phyloP scores from a whole-genome alignment of 1,140 invertebrate genomes.

The Saccostrea glomerata region DNA sequence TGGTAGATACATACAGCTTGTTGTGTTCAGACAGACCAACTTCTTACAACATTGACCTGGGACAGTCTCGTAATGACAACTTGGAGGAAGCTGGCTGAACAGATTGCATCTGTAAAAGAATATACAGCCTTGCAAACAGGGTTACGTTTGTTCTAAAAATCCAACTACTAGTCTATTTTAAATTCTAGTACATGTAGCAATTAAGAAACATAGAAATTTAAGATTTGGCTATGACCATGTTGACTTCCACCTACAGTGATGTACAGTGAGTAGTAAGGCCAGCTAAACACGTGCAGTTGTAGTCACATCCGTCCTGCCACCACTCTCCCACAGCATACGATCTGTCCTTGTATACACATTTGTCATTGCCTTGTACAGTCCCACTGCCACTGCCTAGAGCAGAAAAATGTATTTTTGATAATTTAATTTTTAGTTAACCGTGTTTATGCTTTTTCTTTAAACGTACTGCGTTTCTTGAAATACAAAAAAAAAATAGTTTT shows the following conservation, averaged over 20 bases:
- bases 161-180: too few relatives aligned
- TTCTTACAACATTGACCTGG: neutral
- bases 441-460: neutral
- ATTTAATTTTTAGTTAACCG: neutral
- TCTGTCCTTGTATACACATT: conserved; percentile 67
- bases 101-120: neutral
- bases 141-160: too few relatives aligned
- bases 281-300: conserved; percentile 61
- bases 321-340: conserved; percentile 60
- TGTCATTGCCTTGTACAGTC: neutral
- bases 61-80: conserved; percentile 4
- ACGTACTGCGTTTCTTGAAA: neutral
- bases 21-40: conserved; percentile 3
- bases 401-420: neutral
- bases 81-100: conserved; percentile 5
- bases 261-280: conserved; percentile 1
- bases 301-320: conserved; percentile 68
- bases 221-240: too few relatives aligned
- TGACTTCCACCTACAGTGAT: neutral
- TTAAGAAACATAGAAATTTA: too few relatives aligned
- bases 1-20: neutral
- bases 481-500: neutral
- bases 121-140: too few relatives aligned
- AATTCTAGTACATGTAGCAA: too few relatives aligned
- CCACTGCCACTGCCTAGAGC: neutral